Evolutionary conservation across 2,888 invertebrate genomes (phyloP).

Genomic region (Scelioninae gen. 2): DNA sequence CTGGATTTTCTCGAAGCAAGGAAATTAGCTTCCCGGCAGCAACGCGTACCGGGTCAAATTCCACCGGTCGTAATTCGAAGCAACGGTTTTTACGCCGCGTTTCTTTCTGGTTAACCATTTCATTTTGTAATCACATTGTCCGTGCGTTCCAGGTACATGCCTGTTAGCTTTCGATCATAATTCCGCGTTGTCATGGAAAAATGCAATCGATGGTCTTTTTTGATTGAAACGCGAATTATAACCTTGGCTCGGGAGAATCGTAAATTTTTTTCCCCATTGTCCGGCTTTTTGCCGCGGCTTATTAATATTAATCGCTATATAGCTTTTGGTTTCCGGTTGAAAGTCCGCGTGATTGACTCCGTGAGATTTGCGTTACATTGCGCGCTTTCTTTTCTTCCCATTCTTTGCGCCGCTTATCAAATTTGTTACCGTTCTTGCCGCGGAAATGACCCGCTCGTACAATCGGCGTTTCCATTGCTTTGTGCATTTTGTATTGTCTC

Average conservation of each 20-base stretch:
- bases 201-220: slow-evolving; percentile 26
- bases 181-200: slow-evolving; percentile 24
- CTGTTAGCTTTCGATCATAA: slow-evolving; percentile 17
- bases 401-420: no score
- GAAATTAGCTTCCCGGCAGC: not conserved
- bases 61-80: not conserved
- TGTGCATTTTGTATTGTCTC: no score
- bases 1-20: no score
- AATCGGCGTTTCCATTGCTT: no score
- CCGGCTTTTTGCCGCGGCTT: slow-evolving; percentile 10
- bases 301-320: slow-evolving; percentile 21
- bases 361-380: no score
- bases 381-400: no score
- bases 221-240: slow-evolving; percentile 34
- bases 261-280: slow-evolving; percentile 3
- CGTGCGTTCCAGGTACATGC: slow-evolving; percentile 1
- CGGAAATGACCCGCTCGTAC: no score
- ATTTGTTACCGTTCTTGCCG: no score
- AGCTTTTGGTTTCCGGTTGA: slow-evolving; percentile 48
- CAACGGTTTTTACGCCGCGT: slow-evolving; percentile 1
- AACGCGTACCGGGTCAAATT: not conserved
- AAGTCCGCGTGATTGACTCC: no score
- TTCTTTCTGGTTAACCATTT: slow-evolving; percentile 4
- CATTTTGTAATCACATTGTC: slow-evolving; percentile 5
- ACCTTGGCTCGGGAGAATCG: slow-evolving; percentile 23